Percentiles rank a stretch among this genome's conserved stretches.
Evolutionary conservation across 1,140 invertebrate species (phyloP).

Genomic region (Ectropis grisescens): DNA sequence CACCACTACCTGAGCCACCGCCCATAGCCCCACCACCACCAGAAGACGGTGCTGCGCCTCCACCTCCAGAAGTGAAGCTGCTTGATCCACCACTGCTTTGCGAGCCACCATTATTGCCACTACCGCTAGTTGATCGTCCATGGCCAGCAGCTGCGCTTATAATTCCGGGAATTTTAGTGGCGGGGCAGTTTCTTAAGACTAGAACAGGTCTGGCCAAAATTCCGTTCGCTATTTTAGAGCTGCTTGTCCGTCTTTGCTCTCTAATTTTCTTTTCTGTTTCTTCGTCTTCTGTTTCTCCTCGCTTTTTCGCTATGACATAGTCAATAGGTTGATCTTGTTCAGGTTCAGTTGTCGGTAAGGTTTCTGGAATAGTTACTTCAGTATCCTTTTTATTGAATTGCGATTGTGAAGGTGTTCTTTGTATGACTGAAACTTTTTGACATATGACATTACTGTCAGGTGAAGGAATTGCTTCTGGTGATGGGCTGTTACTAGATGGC

Average conservation of each 20-base stretch:
- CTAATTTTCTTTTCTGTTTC: slow-evolving; percentile 72
- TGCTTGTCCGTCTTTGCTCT: slow-evolving; percentile 72
- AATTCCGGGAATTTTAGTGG: slow-evolving; percentile 70
- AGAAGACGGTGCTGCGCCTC: slow-evolving; percentile 69
- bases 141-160: slow-evolving; percentile 82
- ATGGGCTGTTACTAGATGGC: slow-evolving; percentile 63
- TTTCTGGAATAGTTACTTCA: slow-evolving; percentile 62
- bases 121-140: slow-evolving; percentile 75
- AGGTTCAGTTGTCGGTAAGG: slow-evolving; percentile 65
- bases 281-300: slow-evolving; percentile 75
- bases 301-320: slow-evolving; percentile 86
- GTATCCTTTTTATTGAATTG: slow-evolving; percentile 69
- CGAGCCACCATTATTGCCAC: slow-evolving; percentile 61
- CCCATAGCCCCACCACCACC: slow-evolving; percentile 72
- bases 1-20: slow-evolving; percentile 77
- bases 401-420: slow-evolving; percentile 79
- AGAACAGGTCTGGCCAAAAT: slow-evolving; percentile 62
- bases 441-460: slow-evolving; percentile 71
- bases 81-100: slow-evolving; percentile 69
- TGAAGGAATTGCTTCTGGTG: slow-evolving; percentile 51
- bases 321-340: slow-evolving; percentile 89
- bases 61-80: slow-evolving; percentile 67
- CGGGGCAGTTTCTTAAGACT: slow-evolving; percentile 61
- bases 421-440: slow-evolving; percentile 82
- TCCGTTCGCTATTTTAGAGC: slow-evolving; percentile 72